Evolutionary conservation across 2,888 invertebrate species (phyloP).

Genomic region (Ischnura elegans): DNA sequence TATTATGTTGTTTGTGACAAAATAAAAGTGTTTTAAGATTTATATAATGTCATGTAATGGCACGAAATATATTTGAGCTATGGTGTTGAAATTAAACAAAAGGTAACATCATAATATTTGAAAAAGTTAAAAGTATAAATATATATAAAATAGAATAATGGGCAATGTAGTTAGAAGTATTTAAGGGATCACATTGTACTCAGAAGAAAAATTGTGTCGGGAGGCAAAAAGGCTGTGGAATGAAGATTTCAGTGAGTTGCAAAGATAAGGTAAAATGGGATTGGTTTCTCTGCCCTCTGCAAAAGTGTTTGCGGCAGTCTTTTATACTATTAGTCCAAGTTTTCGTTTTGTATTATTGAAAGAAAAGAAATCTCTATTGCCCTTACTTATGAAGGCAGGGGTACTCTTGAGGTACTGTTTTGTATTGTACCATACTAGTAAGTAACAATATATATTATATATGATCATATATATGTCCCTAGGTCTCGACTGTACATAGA

Average conservation of each 20-base stretch:
- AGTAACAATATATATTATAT: slow-evolving; percentile 67
- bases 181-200: slow-evolving; percentile 67
- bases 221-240: slow-evolving; percentile 66
- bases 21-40: slow-evolving; percentile 67
- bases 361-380: slow-evolving; percentile 69
- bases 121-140: slow-evolving; percentile 67
- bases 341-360: slow-evolving; percentile 71
- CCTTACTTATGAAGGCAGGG: slow-evolving; percentile 67
- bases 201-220: slow-evolving; percentile 67
- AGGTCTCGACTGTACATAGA: slow-evolving; percentile 67
- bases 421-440: slow-evolving; percentile 67
- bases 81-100: slow-evolving; percentile 67
- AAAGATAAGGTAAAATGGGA: slow-evolving; percentile 64
- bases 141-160: slow-evolving; percentile 67
- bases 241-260: slow-evolving; percentile 66
- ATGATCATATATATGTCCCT: slow-evolving; percentile 67
- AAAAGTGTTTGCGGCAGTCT: slow-evolving; percentile 70
- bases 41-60: slow-evolving; percentile 67
- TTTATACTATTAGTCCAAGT: slow-evolving; percentile 72
- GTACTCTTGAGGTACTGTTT: slow-evolving; percentile 66
- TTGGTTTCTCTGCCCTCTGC: slow-evolving; percentile 64
- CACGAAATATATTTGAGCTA: slow-evolving; percentile 67
- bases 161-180: slow-evolving; percentile 67
- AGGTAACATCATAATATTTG: slow-evolving; percentile 67
- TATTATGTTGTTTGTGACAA: slow-evolving; percentile 67